Percentiles rank a stretch among this genome's conserved stretches.
These are phyloP conservation scores for Nemurella pictetii DNA, from an alignment of 2,888 invertebrate genomes.

Conservation along the genomic window DNA sequence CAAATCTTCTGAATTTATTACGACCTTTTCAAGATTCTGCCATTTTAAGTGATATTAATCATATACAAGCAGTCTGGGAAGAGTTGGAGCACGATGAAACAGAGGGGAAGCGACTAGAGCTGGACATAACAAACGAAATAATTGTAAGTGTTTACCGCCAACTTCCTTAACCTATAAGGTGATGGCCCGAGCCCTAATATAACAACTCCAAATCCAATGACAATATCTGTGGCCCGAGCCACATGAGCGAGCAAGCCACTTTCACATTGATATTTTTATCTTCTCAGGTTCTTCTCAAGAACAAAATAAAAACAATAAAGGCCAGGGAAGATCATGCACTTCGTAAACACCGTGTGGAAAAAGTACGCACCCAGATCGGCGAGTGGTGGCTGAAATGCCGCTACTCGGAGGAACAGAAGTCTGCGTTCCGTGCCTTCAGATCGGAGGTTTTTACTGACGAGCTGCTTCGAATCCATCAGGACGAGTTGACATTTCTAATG, in stretches of 20 bases:
- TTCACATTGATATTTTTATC: no score
- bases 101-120: background rate
- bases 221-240: no score
- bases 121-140: background rate
- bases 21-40: background rate
- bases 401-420: slow-evolving; percentile 46
- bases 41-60: background rate
- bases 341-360: slow-evolving; percentile 38
- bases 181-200: no score
- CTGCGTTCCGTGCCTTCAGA: slow-evolving; percentile 41
- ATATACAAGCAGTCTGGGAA: background rate
- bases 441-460: slow-evolving; percentile 51
- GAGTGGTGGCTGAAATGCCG: slow-evolving; percentile 53
- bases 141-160: background rate
- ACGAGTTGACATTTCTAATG: slow-evolving; percentile 48
- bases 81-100: background rate
- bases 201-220: no score
- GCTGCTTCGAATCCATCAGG: slow-evolving; percentile 51
- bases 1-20: background rate
- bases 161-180: background rate
- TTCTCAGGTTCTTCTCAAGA: background rate
- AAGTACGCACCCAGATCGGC: slow-evolving; percentile 50
- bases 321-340: background rate
- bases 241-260: no score
- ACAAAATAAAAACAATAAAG: background rate